Evolutionary conservation across 2,888 invertebrate species (phyloP).

Genomic region (Harmothoe impar): DNA sequence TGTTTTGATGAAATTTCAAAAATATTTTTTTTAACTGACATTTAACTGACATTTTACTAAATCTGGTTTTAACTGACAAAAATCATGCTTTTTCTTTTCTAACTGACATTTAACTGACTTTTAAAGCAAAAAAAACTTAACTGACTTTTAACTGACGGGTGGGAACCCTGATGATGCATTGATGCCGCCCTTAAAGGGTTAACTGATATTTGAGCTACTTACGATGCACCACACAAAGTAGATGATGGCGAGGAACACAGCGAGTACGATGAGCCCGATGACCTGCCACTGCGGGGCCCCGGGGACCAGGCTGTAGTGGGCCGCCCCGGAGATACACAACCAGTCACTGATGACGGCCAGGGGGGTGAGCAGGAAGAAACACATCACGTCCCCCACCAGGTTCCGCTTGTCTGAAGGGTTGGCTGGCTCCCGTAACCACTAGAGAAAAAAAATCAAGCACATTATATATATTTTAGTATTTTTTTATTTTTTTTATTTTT

Average conservation of each 20-base stretch:
- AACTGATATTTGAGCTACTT: constrained; percentile 64
- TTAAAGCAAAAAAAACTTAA: too few species aligned
- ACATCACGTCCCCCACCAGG: constrained; percentile 85
- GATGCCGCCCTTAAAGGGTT: too few species aligned
- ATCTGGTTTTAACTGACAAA: too few species aligned
- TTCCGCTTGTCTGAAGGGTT: constrained; percentile 83
- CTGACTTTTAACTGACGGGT: too few species aligned
- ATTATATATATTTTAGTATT: too few species aligned
- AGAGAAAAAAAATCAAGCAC: constrained; percentile 74
- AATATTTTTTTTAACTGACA: too few species aligned
- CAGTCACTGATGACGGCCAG: constrained; percentile 85
- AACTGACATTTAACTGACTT: too few species aligned
- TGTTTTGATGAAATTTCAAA: too few species aligned
- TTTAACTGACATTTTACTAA: too few species aligned
- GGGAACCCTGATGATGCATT: too few species aligned
- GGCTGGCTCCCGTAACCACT: constrained; percentile 86
- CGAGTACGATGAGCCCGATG: constrained; percentile 75
- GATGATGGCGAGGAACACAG: constrained; percentile 74
- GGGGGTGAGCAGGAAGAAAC: constrained; percentile 86
- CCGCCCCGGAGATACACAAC: constrained; percentile 84
- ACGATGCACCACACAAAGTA: constrained; percentile 78
- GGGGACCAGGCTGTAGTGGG: constrained; percentile 71
- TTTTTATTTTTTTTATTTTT: too few species aligned
- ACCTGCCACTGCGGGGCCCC: constrained; percentile 72
- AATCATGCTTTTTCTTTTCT: too few species aligned